Conservation (phyloP, 2,113 vertebrate genomes). For the Camelus dromedarius region DNA sequence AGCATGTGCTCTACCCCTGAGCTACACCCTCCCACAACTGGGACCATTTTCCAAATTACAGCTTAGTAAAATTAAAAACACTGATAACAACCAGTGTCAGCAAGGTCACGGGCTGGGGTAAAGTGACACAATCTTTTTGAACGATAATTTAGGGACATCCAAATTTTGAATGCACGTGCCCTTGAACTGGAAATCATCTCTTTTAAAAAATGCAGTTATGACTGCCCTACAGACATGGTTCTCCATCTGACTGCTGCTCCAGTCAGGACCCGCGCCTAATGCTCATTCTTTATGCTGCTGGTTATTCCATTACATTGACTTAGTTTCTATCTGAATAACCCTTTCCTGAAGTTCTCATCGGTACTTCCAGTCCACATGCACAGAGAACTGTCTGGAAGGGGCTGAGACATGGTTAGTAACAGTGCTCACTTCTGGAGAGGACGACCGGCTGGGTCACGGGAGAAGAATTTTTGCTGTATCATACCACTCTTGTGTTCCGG, state of each 20-base stretch:
- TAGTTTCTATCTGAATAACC: background rate
- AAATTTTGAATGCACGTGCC: background rate
- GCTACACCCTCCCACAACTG: too few relatives aligned
- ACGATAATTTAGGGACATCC: background rate
- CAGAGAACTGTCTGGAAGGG: background rate
- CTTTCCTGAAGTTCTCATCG: background rate
- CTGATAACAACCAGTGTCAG: rapidly evolving
- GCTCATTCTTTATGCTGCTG: background rate
- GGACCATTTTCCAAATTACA: background rate
- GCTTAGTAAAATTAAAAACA: background rate
- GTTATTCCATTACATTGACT: background rate
- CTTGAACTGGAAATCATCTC: background rate
- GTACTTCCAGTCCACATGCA: background rate
- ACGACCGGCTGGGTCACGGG: background rate
- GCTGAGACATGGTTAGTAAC: background rate
- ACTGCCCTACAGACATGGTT: background rate
- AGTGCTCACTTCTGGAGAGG: background rate
- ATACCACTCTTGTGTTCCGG: background rate
- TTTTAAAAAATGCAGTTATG: background rate
- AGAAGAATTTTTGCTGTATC: too few relatives aligned
- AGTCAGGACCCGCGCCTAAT: background rate
- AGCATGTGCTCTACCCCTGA: too few relatives aligned
- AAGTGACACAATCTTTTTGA: background rate
- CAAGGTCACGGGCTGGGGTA: background rate
- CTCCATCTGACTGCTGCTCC: background rate